These are phyloP conservation scores for Eumerus sabulonum DNA, from an alignment of 2,888 invertebrate species.

Conservation along the genomic window DNA sequence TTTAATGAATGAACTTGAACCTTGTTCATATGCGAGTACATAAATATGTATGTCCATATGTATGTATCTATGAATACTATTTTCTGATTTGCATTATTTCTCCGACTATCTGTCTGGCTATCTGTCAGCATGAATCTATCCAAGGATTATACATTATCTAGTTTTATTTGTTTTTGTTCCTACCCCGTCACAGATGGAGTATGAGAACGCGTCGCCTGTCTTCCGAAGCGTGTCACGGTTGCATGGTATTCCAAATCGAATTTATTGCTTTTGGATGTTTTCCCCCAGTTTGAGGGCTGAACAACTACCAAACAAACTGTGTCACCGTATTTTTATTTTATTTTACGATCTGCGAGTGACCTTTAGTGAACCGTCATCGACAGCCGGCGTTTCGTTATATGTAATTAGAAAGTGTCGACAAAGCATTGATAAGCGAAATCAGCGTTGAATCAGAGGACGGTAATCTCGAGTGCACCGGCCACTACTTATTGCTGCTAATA, in stretches of 20 bases:
- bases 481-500: no score
- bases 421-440: slow-evolving; percentile 6
- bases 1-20: slow-evolving; percentile 63
- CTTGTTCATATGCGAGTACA: slow-evolving; percentile 14
- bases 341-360: slow-evolving; percentile 16
- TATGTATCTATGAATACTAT: slow-evolving; percentile 29
- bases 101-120: slow-evolving; percentile 30
- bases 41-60: neutral
- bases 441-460: slow-evolving; percentile 19
- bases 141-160: no score
- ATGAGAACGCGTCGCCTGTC: slow-evolving; percentile 11
- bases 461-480: no score
- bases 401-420: slow-evolving; percentile 16
- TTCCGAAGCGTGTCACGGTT: slow-evolving; percentile 42
- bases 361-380: slow-evolving; percentile 15
- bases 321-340: slow-evolving; percentile 13
- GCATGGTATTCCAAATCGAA: slow-evolving; percentile 52
- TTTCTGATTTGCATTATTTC: slow-evolving; percentile 42
- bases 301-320: slow-evolving; percentile 24
- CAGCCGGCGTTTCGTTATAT: slow-evolving; percentile 14
- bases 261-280: slow-evolving; percentile 58
- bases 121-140: no score
- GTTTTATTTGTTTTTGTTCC: slow-evolving; percentile 44
- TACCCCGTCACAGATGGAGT: slow-evolving; percentile 32
- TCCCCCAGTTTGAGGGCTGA: no score